These are phyloP conservation scores for Forbesichthys agassizii DNA, from an alignment of 2,113 vertebrate genomes.

Conservation along the genomic window DNA sequence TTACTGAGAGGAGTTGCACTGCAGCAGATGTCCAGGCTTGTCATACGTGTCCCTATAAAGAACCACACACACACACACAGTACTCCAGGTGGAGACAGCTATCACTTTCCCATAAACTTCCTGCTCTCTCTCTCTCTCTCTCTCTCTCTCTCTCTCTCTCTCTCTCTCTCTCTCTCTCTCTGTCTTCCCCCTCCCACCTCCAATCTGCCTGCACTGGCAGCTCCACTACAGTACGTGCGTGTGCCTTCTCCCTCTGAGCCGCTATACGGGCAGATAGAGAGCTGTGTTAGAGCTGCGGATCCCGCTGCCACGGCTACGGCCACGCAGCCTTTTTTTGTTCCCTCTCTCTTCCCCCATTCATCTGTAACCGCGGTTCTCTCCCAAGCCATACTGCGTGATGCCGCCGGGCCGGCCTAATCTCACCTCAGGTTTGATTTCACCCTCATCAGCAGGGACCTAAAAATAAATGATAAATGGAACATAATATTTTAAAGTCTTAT, in stretches of 20 bases:
- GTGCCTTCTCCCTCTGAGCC: conserved; percentile 47
- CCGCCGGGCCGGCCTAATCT: conserved; percentile 68
- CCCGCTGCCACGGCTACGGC: conserved; percentile 13
- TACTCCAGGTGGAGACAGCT: conserved; percentile 74
- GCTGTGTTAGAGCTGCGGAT: conserved; percentile 54
- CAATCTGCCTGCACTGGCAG: background rate
- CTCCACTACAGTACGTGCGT: background rate
- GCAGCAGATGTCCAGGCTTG: conserved; percentile 62
- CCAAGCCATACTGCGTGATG: conserved; percentile 58
- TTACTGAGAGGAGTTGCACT: conserved; percentile 57
- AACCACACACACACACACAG: conserved; percentile 48
- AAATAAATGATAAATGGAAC: conserved; percentile 86
- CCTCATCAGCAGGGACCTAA: conserved; percentile 82
- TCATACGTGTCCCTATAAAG: conserved; percentile 48
- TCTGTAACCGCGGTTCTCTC: conserved; percentile 36
- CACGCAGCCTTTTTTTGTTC: conserved; percentile 31
- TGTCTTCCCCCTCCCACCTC: conserved; percentile 4
- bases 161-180: conserved; percentile 48
- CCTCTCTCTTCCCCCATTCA: conserved; percentile 21
- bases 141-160: conserved; percentile 31
- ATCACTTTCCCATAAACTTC: conserved; percentile 76
- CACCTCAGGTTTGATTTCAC: conserved; percentile 81
- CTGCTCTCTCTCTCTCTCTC: conserved; percentile 68
- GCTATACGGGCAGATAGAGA: conserved; percentile 64
- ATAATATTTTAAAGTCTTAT: conserved; percentile 85